Evolutionary conservation across 2,113 vertebrate genomes (phyloP).

Genomic region (Diadophis punctatus): DNA sequence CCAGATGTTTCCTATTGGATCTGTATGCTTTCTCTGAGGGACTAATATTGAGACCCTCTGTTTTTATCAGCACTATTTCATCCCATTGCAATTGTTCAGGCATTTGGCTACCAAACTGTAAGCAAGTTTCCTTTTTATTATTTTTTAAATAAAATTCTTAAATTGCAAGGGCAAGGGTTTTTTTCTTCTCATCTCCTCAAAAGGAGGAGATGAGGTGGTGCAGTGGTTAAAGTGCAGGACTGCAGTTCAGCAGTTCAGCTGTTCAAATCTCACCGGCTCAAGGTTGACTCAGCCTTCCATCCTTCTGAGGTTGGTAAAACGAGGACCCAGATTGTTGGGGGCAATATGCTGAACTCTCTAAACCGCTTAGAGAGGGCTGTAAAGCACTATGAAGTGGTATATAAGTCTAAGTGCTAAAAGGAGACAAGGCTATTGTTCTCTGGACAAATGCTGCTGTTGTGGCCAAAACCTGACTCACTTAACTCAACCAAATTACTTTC

Average conservation of each 20-base stretch:
- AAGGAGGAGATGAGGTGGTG: no score
- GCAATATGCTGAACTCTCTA: no score
- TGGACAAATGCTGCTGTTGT: neutral
- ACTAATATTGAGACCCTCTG: neutral
- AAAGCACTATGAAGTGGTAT: no score
- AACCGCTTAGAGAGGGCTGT: no score
- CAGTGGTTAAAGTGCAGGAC: no score
- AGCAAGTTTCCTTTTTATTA: neutral
- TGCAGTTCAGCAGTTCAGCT: no score
- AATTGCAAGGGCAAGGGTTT: neutral
- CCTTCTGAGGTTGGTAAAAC: no score
- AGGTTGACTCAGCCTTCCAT: no score
- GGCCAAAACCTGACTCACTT: neutral
- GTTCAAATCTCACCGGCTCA: no score
- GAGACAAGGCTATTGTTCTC: neutral
- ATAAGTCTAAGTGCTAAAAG: no score
- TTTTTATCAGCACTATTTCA: neutral
- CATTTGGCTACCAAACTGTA: neutral
- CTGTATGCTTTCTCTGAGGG: neutral
- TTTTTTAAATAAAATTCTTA: neutral
- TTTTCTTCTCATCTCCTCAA: neutral
- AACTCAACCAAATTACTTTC: neutral
- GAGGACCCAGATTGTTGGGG: no score
- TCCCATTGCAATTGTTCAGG: neutral
- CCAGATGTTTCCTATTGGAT: neutral